Base-by-base conservation (phyloP, 2,797 vertebrate species). In the Lophius americanus region DNA sequence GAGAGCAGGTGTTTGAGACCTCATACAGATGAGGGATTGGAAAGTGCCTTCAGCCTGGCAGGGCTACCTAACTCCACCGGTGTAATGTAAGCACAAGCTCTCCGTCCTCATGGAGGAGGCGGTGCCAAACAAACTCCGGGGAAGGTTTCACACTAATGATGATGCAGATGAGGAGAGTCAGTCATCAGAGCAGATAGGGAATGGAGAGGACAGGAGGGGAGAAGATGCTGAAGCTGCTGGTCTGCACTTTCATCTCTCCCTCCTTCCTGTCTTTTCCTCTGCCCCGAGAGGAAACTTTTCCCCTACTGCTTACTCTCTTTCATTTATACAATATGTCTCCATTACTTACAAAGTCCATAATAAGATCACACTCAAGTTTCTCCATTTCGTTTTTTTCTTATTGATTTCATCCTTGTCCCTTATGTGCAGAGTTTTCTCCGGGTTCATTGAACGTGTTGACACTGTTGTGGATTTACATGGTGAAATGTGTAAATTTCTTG, bases 1-100 rank as follows among this genome's bases (percentile, higher is more conserved):
- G 49, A 37, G 37, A 68, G 38, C 51, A 75, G 59, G 41, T 64
- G 71, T 55, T 74, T 23, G 23, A 23, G 23, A 23, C 23, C 23
- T 23, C 23, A 7, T 38, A 4, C 37, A 52, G 37, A 14, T 2
- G n/a, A 51, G 13, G 38, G 52, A 54, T 64, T 63, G 60, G 47
- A 55, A n/a, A 54, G 49, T 23, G 46, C 56, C 48, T 13, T 11
- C 10, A 41, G 42, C 52, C 61, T 64, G 0, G 4, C 4, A 33
- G 53, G 57, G 43, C 48, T 35, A 36, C 54, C 49, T 44, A 38
- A 13, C 4, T 54, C 10, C 69, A 71, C 65, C 33, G 36, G 58
- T 37, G 54, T 49, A 46, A 39, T 32, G 44, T n/a, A 52, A 41
- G 33, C 10, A 3, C 43, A 12, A 52, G 52, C 36, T 36, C 8